Evolutionary conservation across 2,797 vertebrate genomes (phyloP).

Genomic region (Numenius phaeopus): DNA sequence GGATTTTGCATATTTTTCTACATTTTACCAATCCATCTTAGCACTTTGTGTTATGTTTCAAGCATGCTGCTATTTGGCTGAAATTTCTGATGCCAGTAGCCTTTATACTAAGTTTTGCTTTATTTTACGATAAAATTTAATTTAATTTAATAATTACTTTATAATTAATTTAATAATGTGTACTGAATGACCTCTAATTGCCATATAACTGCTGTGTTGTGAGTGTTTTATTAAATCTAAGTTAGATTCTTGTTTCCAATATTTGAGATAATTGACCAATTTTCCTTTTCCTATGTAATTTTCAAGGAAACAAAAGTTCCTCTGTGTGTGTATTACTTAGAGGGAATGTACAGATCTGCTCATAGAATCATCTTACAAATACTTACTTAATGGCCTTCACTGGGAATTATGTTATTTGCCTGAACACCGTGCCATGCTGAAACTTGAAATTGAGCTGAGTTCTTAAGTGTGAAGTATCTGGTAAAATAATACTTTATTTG

Average conservation of each 20-base stretch:
- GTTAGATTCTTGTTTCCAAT: not conserved
- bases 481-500: not conserved
- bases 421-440: not conserved
- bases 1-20: not conserved
- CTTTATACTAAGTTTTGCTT: not conserved
- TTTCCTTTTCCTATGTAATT: not conserved
- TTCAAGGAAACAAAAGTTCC: not conserved
- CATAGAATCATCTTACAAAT: not conserved
- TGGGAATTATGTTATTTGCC: not conserved
- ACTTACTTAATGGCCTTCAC: not conserved
- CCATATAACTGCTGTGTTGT: not conserved
- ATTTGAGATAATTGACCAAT: not conserved
- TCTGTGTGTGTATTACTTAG: not conserved
- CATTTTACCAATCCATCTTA: not conserved
- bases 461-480: not conserved
- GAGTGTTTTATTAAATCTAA: not conserved
- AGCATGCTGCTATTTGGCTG: not conserved
- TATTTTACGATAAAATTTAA: not conserved
- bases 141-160: not conserved
- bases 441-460: not conserved
- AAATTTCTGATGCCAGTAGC: not conserved
- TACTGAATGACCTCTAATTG: not conserved
- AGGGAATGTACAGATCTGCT: not conserved
- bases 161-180: not conserved
- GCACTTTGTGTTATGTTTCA: not conserved